phyloP scores from a whole-genome alignment of 2,113 vertebrate species.

The Semicossyphus pulcher region DNA sequence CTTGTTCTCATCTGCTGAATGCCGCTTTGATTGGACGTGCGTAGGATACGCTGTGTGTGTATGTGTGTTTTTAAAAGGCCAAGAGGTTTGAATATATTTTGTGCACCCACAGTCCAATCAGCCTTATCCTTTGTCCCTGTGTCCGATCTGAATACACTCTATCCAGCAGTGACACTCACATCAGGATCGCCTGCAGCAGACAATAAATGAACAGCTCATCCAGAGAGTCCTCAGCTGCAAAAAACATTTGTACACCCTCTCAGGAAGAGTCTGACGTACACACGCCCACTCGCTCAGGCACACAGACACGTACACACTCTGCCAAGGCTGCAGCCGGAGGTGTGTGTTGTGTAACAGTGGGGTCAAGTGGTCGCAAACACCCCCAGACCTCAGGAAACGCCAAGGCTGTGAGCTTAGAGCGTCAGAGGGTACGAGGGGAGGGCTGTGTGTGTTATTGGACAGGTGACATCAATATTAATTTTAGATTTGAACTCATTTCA shows the following conservation, averaged over 20 bases:
- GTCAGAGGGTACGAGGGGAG: background rate
- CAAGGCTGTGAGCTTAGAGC: conserved; percentile 44
- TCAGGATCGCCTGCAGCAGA: conserved; percentile 20
- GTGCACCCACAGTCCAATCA: too few relatives aligned
- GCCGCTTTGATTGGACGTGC: conserved; percentile 31
- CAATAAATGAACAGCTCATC: conserved; percentile 32
- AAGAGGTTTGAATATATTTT: conserved; percentile 28
- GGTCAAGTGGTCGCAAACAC: conserved; percentile 74
- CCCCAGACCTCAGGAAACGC: conserved; percentile 69
- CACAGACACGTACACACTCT: conserved; percentile 50
- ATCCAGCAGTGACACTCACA: conserved; percentile 1
- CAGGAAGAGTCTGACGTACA: conserved; percentile 49
- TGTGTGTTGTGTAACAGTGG: conserved; percentile 76
- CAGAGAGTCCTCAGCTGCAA: conserved; percentile 14
- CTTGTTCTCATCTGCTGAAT: conserved; percentile 39
- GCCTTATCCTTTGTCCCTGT: background rate
- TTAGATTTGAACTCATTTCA: conserved; percentile 16
- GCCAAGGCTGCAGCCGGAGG: conserved; percentile 61
- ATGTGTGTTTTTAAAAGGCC: conserved; percentile 21
- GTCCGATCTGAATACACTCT: conserved; percentile 15
- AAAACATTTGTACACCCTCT: conserved; percentile 21
- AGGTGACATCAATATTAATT: background rate
- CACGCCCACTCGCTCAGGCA: conserved; percentile 36
- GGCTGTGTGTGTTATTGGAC: background rate
- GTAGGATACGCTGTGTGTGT: conserved; percentile 13